A percentile compares a stretch with the other conserved stretches of the same genome.
Conservation (phyloP, 2,113 vertebrate genomes). For the Brachionichthys hirsutus region DNA sequence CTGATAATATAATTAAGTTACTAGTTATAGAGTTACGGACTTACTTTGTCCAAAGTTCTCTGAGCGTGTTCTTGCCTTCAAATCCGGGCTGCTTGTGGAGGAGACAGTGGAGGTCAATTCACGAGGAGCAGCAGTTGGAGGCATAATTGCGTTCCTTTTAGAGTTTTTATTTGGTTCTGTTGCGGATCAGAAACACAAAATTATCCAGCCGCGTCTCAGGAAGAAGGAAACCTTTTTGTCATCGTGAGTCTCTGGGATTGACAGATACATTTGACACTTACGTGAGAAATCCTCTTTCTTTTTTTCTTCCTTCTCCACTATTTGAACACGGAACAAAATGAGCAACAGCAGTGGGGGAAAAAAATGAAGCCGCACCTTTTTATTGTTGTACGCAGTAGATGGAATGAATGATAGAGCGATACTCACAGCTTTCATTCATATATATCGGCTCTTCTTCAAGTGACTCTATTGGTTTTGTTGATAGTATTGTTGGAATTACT, state of each 20-base stretch:
- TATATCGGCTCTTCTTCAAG: conserved; percentile 5
- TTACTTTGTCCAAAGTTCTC: conserved; percentile 26
- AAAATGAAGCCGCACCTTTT: conserved; percentile 50
- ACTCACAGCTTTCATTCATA: conserved; percentile 59
- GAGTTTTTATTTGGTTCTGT: not conserved
- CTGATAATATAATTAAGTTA: not conserved
- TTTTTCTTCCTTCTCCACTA: conserved; percentile 15
- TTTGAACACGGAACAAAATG: conserved; percentile 30
- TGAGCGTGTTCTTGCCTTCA: not conserved
- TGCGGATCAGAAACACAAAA: not conserved
- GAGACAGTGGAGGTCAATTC: not conserved
- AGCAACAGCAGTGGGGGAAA: not conserved
- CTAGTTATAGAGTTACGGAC: conserved; percentile 1
- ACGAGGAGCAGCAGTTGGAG: conserved; percentile 30
- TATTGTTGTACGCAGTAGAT: conserved; percentile 1
- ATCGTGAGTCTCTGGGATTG: not conserved
- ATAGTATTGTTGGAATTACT: not conserved
- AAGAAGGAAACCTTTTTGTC: no score
- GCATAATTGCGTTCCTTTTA: conserved; percentile 4
- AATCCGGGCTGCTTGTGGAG: not conserved
- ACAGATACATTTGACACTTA: conserved; percentile 14
- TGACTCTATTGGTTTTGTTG: not conserved
- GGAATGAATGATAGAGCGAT: not conserved
- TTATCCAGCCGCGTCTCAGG: no score
- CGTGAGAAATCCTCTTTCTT: not conserved